A percentile compares a stretch with the other conserved stretches of the same genome.
These are phyloP conservation scores for Simalia tracyae DNA, from an alignment of 2,797 vertebrate genomes.

Conservation along the genomic window DNA sequence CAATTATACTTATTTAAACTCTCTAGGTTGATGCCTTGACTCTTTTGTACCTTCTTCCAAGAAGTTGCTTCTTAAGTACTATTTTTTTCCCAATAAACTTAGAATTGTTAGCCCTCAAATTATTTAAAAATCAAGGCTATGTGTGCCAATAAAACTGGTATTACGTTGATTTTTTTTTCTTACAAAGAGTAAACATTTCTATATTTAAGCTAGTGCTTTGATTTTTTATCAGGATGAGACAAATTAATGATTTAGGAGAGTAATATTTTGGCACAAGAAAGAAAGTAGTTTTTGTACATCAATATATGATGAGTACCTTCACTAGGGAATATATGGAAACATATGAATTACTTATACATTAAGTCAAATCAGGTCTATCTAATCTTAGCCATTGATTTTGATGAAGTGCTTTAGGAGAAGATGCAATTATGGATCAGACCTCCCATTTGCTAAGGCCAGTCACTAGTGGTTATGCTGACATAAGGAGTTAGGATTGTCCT, in stretches of 20 bases:
- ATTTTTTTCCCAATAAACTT: not conserved
- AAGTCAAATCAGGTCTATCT: not conserved
- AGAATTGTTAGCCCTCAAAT: not conserved
- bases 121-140: not conserved
- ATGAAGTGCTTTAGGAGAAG: not conserved
- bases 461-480: not conserved
- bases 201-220: not conserved
- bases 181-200: not conserved
- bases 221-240: not conserved
- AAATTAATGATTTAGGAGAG: not conserved
- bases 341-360: constrained; percentile 1
- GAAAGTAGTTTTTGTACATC: constrained; percentile 8
- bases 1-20: not conserved
- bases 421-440: not conserved
- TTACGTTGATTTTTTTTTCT: not conserved
- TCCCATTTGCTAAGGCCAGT: not conserved
- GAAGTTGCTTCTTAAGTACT: not conserved
- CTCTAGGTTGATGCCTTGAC: not conserved
- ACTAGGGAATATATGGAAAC: not conserved
- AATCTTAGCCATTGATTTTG: constrained; percentile 17
- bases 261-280: not conserved
- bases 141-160: not conserved
- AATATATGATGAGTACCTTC: not conserved
- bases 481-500: not conserved
- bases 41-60: not conserved